A percentile compares a stretch with the other conserved stretches of the same genome.
phyloP scores from a whole-genome alignment of 1,140 invertebrate species.

The Panagrolaimus sp. region DNA sequence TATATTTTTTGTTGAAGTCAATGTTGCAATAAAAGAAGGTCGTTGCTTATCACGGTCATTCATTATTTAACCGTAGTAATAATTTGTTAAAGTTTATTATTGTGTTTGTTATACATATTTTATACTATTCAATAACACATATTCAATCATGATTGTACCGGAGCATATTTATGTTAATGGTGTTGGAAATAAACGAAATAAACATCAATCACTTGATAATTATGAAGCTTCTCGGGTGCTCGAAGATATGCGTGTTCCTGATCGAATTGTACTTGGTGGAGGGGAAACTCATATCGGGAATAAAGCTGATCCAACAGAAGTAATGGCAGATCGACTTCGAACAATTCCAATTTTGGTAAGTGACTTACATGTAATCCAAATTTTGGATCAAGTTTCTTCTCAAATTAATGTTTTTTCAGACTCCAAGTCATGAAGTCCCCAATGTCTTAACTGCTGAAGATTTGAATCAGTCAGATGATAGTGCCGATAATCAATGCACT shows the following conservation, averaged over 20 bases:
- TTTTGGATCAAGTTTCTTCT: not conserved
- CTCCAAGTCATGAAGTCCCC: not conserved
- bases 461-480: not conserved
- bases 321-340: constrained; percentile 9
- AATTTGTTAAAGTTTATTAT: too few relatives aligned
- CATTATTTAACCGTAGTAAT: too few relatives aligned
- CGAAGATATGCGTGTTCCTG: constrained; percentile 32
- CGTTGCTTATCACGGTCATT: too few relatives aligned
- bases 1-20: too few relatives aligned
- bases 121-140: not conserved
- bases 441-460: not conserved
- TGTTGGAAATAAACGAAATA: not conserved
- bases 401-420: too few relatives aligned
- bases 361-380: not conserved
- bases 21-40: too few relatives aligned
- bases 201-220: not conserved
- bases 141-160: constrained; percentile 24
- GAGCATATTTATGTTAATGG: constrained; percentile 32
- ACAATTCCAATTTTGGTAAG: constrained; percentile 14
- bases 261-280: constrained; percentile 29
- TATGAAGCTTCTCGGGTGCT: constrained; percentile 1
- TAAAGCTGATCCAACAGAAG: constrained; percentile 20
- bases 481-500: constrained; percentile 13
- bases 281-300: constrained; percentile 23
- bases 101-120: too few relatives aligned